phyloP scores from a whole-genome alignment of 2,888 invertebrate species.

The Stenchaetothrips biformis region DNA sequence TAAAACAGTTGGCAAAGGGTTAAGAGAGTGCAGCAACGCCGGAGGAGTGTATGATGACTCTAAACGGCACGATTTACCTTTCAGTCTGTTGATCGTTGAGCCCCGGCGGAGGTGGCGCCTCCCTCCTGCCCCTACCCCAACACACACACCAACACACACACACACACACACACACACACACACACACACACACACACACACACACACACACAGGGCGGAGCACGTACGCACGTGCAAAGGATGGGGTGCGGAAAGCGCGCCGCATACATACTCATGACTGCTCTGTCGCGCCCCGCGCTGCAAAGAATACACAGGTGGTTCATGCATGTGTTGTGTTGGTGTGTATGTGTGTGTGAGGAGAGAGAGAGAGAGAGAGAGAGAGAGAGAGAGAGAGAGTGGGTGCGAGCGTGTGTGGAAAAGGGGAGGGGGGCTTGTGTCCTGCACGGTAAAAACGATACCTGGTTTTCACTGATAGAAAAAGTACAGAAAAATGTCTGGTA shows the following conservation, averaged over 20 bases:
- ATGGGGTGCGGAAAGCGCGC: neutral
- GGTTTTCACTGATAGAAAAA: too few relatives aligned
- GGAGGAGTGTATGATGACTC: neutral
- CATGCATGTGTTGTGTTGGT: slow-evolving; percentile 1
- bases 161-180: too few relatives aligned
- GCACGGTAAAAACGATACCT: too few relatives aligned
- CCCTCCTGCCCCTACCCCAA: neutral
- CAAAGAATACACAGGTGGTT: neutral
- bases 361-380: slow-evolving; percentile 1
- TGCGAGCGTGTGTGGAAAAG: neutral
- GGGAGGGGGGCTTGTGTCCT: neutral
- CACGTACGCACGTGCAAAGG: neutral
- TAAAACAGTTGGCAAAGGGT: too few relatives aligned
- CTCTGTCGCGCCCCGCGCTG: neutral
- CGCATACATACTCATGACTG: slow-evolving; percentile 7
- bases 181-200: neutral
- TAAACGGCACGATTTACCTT: too few relatives aligned
- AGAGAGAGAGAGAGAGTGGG: slow-evolving; percentile 10
- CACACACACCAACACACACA: neutral
- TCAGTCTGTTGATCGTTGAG: too few relatives aligned
- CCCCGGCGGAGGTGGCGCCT: too few relatives aligned
- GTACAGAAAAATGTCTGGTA: too few relatives aligned
- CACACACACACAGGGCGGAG: neutral
- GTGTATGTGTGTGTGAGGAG: neutral
- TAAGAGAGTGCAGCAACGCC: too few relatives aligned